These are phyloP conservation scores for Agonopterix alstromeriana DNA, from an alignment of 2,888 invertebrate genomes.

Conservation along the genomic window DNA sequence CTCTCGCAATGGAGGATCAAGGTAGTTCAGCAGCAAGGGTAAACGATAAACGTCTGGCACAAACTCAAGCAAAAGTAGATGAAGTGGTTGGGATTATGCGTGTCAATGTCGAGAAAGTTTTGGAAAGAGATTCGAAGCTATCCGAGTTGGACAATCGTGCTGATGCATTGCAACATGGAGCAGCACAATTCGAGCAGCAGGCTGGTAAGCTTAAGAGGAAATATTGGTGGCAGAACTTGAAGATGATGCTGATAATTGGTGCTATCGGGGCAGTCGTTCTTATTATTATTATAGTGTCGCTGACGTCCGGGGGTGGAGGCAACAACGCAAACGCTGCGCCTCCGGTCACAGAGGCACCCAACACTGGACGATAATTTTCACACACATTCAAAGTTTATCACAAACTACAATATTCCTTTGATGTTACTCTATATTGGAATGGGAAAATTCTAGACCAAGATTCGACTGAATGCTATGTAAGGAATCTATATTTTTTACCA, in stretches of 20 bases:
- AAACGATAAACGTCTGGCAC: slow-evolving; percentile 69
- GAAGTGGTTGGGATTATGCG: slow-evolving; percentile 96
- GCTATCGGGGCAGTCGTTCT: slow-evolving; percentile 88
- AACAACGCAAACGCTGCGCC: slow-evolving; percentile 1
- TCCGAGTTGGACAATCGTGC: slow-evolving; percentile 96
- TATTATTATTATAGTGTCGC: slow-evolving; percentile 87
- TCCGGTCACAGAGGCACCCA: slow-evolving; percentile 22
- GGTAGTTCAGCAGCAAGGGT: slow-evolving; percentile 66
- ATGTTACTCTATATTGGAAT: slow-evolving; percentile 15
- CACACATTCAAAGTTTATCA: slow-evolving; percentile 1
- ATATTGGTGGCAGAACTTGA: slow-evolving; percentile 98
- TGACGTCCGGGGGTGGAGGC: slow-evolving; percentile 28
- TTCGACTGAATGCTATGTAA: slow-evolving; percentile 32
- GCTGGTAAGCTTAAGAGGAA: slow-evolving; percentile 97
- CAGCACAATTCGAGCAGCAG: slow-evolving; percentile 97
- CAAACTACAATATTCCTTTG: not conserved
- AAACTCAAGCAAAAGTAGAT: slow-evolving; percentile 73
- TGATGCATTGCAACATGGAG: slow-evolving; percentile 95
- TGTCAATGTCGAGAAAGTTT: slow-evolving; percentile 96
- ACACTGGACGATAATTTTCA: slow-evolving; percentile 39
- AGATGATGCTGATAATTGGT: slow-evolving; percentile 96
- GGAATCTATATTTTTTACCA: slow-evolving; percentile 26
- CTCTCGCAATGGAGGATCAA: slow-evolving; percentile 66
- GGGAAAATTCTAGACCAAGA: slow-evolving; percentile 25
- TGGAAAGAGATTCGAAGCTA: slow-evolving; percentile 96